Evolutionary conservation across 2,888 invertebrate genomes (phyloP), one percentile per base, ranked within the genome.

Genomic region (Steinernema hermaphroditum): DNA sequence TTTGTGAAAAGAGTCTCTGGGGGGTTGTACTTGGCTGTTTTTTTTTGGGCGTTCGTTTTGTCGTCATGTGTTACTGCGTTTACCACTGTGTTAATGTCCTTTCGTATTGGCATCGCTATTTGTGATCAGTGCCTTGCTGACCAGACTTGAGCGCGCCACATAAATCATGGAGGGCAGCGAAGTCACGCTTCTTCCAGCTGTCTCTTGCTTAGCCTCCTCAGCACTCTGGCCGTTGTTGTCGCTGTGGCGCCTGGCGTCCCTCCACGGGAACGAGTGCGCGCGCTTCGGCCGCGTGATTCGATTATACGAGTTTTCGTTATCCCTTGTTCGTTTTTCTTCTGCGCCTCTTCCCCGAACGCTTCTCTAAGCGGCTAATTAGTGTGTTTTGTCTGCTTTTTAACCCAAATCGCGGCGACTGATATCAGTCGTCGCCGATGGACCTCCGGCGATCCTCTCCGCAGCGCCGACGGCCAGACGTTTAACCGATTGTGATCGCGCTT

Each of bases 1-100:
- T 22, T 22, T 78, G 77, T 68, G 29, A 76, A 29, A 37, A 46
- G 19, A 49, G 57, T 14, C n/a, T 74, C 76, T 29, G 50, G 46
- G 19, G 75, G 37, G 12, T 32, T 75, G 22, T 74, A 12, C 4
- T 37, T 37, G 37, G 12, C 34, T 75, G 22, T 74, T 4, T 8
- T 37, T 37, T 12, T 12, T 37, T 37, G 37, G 37, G 37, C 37
- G 37, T 37, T 62, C 32, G 16, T n/a, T 4, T 16, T 41, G 43
- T 46, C 46, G 46, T 46, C 16, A 19, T 19, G 22, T 16, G 22
- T 32, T 62, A 54, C 27, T 34, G 27, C 27, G 62, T 62, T 62
- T 24, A 50, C 34, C 27, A 62, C 14, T 62, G 32, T 62, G n/a
- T 19, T 16, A n/a, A 19, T 46, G 62, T 6, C 62, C 32, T 62